Conservation (phyloP, 2,113 vertebrate genomes). For the Chinchilla lanigera region DNA sequence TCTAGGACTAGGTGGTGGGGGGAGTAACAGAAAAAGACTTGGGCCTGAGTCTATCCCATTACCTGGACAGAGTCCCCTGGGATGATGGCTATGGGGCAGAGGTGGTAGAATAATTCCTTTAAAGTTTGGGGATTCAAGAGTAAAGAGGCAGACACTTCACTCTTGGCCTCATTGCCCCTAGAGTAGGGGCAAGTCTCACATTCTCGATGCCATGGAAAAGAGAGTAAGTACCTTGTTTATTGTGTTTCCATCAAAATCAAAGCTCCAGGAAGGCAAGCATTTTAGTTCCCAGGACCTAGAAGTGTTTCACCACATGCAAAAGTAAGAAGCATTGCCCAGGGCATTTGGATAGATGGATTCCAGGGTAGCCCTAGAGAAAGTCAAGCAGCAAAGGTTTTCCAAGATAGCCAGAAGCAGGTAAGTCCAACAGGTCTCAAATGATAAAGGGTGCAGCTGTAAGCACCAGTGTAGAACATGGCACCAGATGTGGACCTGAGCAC, state of each 20-base stretch:
- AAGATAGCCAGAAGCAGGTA: background rate
- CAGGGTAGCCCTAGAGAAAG: background rate
- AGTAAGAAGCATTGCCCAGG: background rate
- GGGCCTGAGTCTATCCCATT: background rate
- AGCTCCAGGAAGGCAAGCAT: background rate
- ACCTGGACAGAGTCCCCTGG: background rate
- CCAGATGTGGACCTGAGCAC: background rate
- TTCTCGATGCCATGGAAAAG: background rate
- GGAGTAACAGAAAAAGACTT: background rate
- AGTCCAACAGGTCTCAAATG: background rate
- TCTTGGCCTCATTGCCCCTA: background rate
- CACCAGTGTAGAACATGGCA: background rate
- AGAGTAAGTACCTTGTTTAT: background rate
- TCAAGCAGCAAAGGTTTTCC: background rate
- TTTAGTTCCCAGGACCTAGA: background rate
- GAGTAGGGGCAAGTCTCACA: background rate
- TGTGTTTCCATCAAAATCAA: background rate
- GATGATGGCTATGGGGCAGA: too few species aligned
- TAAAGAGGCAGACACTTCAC: background rate
- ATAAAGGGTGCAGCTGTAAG: background rate
- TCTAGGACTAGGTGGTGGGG: background rate
- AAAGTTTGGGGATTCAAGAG: background rate
- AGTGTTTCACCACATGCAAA: background rate
- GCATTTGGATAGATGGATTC: background rate
- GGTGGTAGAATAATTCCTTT: background rate